Percentiles rank a stretch among this genome's conserved stretches.
Evolutionary conservation across 2,888 invertebrate species (phyloP).

Genomic region (Cantharis nigra): DNA sequence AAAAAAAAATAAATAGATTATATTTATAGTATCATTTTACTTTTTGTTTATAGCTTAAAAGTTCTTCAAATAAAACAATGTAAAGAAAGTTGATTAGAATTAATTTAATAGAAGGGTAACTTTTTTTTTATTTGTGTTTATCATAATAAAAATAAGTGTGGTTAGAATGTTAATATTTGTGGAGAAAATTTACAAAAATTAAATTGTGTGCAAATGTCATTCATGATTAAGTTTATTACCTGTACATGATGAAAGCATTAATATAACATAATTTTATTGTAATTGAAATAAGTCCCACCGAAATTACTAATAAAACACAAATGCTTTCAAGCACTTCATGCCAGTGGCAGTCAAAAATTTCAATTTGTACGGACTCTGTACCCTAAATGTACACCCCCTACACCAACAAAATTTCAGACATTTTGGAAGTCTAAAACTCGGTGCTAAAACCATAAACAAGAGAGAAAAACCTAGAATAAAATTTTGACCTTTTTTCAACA

Average conservation of each 20-base stretch:
- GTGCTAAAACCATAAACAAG: too few relatives aligned
- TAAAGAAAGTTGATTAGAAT: not conserved
- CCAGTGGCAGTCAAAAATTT: not conserved
- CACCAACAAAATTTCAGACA: not conserved
- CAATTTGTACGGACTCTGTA: not conserved
- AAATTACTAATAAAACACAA: not conserved
- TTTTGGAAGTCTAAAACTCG: not conserved
- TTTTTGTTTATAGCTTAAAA: not conserved
- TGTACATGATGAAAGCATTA: not conserved
- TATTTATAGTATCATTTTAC: not conserved
- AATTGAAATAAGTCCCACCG: not conserved
- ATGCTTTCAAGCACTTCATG: not conserved
- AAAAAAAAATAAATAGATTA: not conserved
- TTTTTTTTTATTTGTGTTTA: not conserved
- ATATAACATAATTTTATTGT: not conserved
- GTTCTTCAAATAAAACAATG: not conserved
- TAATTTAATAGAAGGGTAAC: too few relatives aligned
- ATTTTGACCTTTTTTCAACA: not conserved
- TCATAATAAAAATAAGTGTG: not conserved
- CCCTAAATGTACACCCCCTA: not conserved
- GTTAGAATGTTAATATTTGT: not conserved
- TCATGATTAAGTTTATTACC: not conserved
- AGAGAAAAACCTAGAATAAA: too few relatives aligned
- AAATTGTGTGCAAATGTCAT: not conserved
- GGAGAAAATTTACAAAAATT: not conserved